Evolutionary conservation across 2,113 vertebrate genomes (phyloP).

Genomic region (Uropsilus gracilis): DNA sequence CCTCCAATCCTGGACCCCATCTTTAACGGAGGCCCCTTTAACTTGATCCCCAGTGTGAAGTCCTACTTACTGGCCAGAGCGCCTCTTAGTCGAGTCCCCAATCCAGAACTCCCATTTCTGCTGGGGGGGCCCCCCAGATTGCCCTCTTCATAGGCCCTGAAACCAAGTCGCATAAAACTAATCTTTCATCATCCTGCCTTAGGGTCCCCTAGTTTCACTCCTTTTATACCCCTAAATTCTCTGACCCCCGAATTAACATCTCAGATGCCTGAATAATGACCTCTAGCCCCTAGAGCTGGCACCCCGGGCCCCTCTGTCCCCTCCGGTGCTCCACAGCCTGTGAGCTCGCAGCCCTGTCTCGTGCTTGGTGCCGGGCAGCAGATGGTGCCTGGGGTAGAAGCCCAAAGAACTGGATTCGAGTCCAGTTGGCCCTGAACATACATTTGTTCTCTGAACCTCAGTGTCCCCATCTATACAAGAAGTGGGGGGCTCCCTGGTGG

Average conservation of each 20-base stretch:
- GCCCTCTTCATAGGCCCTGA: background rate
- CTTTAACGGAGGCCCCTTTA: background rate
- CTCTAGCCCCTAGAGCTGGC: background rate
- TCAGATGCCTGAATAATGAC: background rate
- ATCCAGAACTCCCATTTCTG: background rate
- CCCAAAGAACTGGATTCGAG: background rate
- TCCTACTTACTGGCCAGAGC: background rate
- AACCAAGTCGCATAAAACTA: background rate
- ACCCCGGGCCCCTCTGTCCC: background rate
- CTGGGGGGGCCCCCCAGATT: background rate
- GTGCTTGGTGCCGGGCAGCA: background rate
- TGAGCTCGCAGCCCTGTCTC: background rate
- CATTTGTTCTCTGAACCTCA: background rate
- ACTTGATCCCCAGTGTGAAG: background rate
- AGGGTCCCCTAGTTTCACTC: background rate
- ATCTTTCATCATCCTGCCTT: background rate
- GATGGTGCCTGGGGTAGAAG: background rate
- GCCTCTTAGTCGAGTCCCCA: background rate
- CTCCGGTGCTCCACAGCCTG: background rate
- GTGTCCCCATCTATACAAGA: background rate
- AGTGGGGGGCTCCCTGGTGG: background rate
- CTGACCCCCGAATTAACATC: background rate
- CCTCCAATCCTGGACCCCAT: background rate
- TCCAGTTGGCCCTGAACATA: background rate
- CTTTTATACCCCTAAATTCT: background rate